These are phyloP conservation scores for Tetrax tetrax DNA, from an alignment of 2,113 vertebrate species.

Conservation along the genomic window DNA sequence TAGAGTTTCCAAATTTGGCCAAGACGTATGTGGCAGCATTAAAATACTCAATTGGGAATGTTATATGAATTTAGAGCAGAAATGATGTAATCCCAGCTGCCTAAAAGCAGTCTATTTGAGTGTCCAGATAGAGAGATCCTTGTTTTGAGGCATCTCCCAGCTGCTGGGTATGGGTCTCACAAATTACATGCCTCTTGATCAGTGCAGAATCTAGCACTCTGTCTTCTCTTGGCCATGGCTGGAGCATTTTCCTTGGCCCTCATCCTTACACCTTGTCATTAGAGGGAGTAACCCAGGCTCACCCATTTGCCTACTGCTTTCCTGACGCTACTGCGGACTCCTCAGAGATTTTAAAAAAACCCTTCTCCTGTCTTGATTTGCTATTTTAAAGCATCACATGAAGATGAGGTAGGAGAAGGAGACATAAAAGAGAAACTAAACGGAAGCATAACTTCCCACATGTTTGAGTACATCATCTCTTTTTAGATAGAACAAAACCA, in stretches of 20 bases:
- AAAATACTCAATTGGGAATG: not conserved
- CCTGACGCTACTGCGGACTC: not conserved
- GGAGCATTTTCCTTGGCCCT: not conserved
- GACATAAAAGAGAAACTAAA: not conserved
- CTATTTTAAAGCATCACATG: not conserved
- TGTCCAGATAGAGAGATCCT: not conserved
- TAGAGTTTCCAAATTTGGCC: not conserved
- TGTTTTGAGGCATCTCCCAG: not conserved
- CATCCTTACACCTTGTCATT: fast-evolving
- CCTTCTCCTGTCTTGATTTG: not conserved
- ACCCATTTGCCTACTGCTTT: not conserved
- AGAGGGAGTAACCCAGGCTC: not conserved
- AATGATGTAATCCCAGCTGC: not conserved
- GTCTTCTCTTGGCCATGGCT: not conserved
- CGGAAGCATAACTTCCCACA: not conserved
- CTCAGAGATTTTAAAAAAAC: not conserved
- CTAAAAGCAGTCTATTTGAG: not conserved
- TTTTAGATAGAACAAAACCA: not conserved
- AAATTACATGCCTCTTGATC: not conserved
- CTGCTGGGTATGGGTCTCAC: not conserved
- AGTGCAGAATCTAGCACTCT: fast-evolving
- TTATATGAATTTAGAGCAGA: not conserved
- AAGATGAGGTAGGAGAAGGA: not conserved
- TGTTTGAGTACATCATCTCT: not conserved
- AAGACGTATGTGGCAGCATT: not conserved